A percentile compares a stretch with the other conserved stretches of the same genome.
These are phyloP conservation scores for Pongo pygmaeus DNA, from an alignment of 2,113 vertebrate genomes.

Conservation along the genomic window DNA sequence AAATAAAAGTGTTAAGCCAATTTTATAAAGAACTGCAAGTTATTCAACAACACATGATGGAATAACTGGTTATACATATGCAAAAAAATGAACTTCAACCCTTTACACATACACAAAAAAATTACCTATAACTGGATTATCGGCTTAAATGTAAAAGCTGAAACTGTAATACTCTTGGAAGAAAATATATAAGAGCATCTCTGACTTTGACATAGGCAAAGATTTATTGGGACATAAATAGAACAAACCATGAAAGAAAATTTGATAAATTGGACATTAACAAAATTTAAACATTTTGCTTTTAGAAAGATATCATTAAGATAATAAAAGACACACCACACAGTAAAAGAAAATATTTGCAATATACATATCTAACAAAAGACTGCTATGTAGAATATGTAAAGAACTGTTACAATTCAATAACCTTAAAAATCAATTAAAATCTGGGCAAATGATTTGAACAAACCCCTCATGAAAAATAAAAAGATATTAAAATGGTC, in stretches of 20 bases:
- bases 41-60: neutral
- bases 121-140: neutral
- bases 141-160: neutral
- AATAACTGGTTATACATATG: neutral
- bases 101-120: neutral
- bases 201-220: neutral
- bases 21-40: neutral
- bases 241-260: neutral
- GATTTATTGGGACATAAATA: neutral
- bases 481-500: neutral
- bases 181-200: neutral
- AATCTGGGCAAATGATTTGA: neutral
- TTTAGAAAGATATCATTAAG: neutral
- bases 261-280: neutral
- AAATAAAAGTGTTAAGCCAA: neutral
- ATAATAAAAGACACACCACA: neutral
- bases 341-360: neutral
- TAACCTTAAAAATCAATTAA: neutral
- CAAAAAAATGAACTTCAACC: neutral
- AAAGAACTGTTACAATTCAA: neutral
- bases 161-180: neutral
- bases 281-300: neutral
- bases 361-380: neutral
- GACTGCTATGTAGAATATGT: neutral
- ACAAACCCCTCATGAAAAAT: neutral